Base-by-base conservation (phyloP, 1,140 invertebrate species). In the Drosophila subpulchrella region DNA sequence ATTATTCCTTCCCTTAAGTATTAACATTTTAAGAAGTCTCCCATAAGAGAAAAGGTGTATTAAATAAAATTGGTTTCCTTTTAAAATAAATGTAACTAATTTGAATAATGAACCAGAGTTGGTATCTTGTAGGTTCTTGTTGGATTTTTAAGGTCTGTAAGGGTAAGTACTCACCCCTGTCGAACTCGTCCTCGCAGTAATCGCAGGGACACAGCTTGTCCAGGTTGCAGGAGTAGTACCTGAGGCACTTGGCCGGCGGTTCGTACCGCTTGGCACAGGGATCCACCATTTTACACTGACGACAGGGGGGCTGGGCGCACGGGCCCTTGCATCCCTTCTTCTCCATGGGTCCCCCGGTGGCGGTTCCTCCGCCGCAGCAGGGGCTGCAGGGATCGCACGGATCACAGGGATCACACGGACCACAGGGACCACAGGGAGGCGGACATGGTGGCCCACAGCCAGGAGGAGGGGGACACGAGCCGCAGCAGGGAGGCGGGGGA, bases 171-270 rank as follows among this genome's bases (percentile, higher is more conserved):
- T 75, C 41, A 90, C 85, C 78, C 39, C 85, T 80, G 46, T 90
- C 85, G n/a, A 90, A 90, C 17, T 85, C 81, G 41, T 90, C 86
- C 50, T 90, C 86, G 13, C 91, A 89, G 32, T 70, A 77, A 6
- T 90, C 91, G 12, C 81, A 81, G 38, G 91, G 91, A 47, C 84
- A 91, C 39, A 84, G 36, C 39, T 80, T 89, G 61, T 92, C 90
- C 51, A 91, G 30, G 47, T 91, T 91, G 48, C 88, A 91, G 39
- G 78, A 63, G 51, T 84, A 92, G 50, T 92, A 92, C 6, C 91
- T 72, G n/a, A 63, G 51, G 27, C 78, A 78, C 34, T 72, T 63
- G 1, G 51, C 47, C 0, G 38, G 24, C 7, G 68, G 50, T 11
- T 80, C 54, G 0, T 54, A 46, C 0, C 27, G 11, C 8, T 38